A percentile compares a stretch with the other conserved stretches of the same genome.
Evolutionary conservation across 1,140 invertebrate species (phyloP).

Genomic region (Arctopsyche grandis): DNA sequence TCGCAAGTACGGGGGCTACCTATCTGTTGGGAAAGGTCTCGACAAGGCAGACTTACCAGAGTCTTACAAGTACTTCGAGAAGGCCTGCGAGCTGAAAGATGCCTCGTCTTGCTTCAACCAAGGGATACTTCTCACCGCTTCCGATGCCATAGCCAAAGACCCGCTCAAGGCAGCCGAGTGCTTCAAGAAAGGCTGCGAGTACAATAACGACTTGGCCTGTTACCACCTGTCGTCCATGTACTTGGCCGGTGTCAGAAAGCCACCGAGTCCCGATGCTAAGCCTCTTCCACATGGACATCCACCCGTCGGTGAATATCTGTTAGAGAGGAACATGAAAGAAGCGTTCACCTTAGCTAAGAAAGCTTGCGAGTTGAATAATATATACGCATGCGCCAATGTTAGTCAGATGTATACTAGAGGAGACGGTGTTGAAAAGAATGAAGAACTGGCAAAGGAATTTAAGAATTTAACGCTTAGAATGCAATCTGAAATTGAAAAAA

Average conservation of each 20-base stretch:
- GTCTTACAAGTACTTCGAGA: slow-evolving; percentile 79
- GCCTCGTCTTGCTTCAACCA: slow-evolving; percentile 78
- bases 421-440: slow-evolving; percentile 78
- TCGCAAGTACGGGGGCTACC: slow-evolving; percentile 82
- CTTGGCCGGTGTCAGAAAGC: slow-evolving; percentile 73
- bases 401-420: slow-evolving; percentile 83
- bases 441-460: slow-evolving; percentile 75
- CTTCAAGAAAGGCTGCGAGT: slow-evolving; percentile 77
- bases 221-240: slow-evolving; percentile 83
- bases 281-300: slow-evolving; percentile 49
- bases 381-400: slow-evolving; percentile 87
- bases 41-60: slow-evolving; percentile 66
- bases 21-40: slow-evolving; percentile 70
- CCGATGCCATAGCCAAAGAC: slow-evolving; percentile 66
- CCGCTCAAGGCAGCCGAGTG: slow-evolving; percentile 65
- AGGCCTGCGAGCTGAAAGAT: slow-evolving; percentile 79
- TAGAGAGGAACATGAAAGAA: slow-evolving; percentile 78
- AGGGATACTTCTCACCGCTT: slow-evolving; percentile 74
- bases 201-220: slow-evolving; percentile 79
- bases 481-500: slow-evolving; percentile 71
- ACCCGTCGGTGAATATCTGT: slow-evolving; percentile 62
- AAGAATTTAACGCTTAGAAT: slow-evolving; percentile 76
- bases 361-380: slow-evolving; percentile 82
- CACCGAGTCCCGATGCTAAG: slow-evolving; percentile 56
- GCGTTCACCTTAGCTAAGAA: slow-evolving; percentile 80